Conservation (phyloP, 2,888 invertebrate species). For the Epistrophe eligans region DNA sequence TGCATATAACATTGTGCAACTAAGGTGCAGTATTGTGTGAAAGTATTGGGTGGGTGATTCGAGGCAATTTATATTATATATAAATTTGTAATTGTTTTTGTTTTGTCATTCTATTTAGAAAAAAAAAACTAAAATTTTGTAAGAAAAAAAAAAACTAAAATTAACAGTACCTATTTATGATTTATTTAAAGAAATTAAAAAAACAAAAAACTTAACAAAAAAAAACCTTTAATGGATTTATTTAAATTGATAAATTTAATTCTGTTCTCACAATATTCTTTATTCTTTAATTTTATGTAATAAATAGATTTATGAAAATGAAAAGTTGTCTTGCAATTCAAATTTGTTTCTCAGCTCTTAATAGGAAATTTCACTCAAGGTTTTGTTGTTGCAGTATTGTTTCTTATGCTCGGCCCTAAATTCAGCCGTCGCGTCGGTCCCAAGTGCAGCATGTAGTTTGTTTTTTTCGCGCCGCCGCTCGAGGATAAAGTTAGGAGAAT, state of each 20-base stretch:
- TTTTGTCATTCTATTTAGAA: constrained; percentile 52
- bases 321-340: background rate
- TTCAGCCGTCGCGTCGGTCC: too few species aligned
- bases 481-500: too few species aligned
- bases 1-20: constrained; percentile 4
- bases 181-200: constrained; percentile 25
- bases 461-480: too few species aligned
- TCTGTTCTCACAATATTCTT: constrained; percentile 55
- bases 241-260: constrained; percentile 41
- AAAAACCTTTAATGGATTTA: constrained; percentile 34
- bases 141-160: constrained; percentile 35
- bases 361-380: too few species aligned
- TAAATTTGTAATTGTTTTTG: constrained; percentile 66
- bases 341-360: background rate
- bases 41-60: constrained; percentile 38
- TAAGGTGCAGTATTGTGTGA: constrained; percentile 50
- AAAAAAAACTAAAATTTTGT: constrained; percentile 24
- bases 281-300: constrained; percentile 66
- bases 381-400: too few species aligned
- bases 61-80: constrained; percentile 75
- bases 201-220: constrained; percentile 5
- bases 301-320: constrained; percentile 68
- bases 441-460: too few species aligned
- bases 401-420: too few species aligned
- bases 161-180: constrained; percentile 59